Evolutionary conservation across 2,113 vertebrate genomes (phyloP), one percentile per base, ranked within the genome.

Genomic region (Sebastes schlegelii): DNA sequence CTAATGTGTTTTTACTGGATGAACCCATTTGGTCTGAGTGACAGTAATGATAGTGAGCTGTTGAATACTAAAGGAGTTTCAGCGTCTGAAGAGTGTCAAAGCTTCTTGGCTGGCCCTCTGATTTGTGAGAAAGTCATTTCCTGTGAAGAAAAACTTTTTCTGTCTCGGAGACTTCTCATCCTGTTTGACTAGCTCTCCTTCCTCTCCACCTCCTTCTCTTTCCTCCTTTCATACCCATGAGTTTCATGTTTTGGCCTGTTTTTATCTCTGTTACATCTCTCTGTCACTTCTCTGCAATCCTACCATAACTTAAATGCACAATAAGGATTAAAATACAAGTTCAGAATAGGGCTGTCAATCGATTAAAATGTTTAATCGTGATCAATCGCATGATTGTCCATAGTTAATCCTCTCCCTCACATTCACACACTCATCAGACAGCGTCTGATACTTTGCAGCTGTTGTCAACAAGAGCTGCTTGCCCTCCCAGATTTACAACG

Each of bases 101-200:
- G 26, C 10, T 70, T 86, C 68, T 76, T 89, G 86, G 79, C 85
- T 42, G 42, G 13, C 6, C 46, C 14, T 64, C 45, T 70, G 87
- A 88, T 85, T 91, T 88, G 82, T 87, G 88, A 87, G 83, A 86
- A 91, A 90, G 81, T 68, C 61, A 89, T 91, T 94, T 94, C 91
- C 93, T 91, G 90, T 58, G 64, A 74, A 89, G 79, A 86, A 90
- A 89, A 88, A 49, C 43, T 74, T 90, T 65, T 48, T 87, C 67
- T 88, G 81, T 85, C 78, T 81, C 55, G 40, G 82, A 87, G 61
- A 61, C 75, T 78, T 68, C 83, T 89, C 82, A 88, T 90, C 91
- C 88, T 92, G 90, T 90, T 91, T 85, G 71, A 89, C 42, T 79
- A 65, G 16, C 40, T 46, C 61, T 63, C 73, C 78, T 85, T 86